These are phyloP conservation scores for Arothron firmamentum DNA, from an alignment of 2,113 vertebrate species.

Conservation along the genomic window DNA sequence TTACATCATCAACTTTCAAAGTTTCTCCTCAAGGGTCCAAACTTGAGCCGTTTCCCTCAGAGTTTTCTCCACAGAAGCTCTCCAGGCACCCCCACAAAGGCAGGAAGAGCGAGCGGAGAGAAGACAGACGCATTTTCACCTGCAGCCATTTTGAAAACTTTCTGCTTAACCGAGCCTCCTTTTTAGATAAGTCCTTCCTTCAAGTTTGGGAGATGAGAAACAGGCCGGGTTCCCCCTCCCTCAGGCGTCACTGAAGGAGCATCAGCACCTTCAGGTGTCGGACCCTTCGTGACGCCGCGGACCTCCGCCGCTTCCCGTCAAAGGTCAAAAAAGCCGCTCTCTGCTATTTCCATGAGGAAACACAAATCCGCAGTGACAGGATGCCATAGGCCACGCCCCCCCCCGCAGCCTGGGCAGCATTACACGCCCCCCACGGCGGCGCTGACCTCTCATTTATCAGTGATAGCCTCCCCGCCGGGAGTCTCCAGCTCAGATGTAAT, in stretches of 20 bases:
- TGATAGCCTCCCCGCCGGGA: constrained; percentile 31
- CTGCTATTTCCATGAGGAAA: not conserved
- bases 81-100: not conserved
- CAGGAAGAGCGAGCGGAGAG: not conserved
- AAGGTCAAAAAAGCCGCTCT: not conserved
- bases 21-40: not conserved
- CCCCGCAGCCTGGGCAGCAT: not conserved
- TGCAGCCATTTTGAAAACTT: constrained; percentile 33
- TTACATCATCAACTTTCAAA: constrained; percentile 18
- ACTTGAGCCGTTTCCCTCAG: constrained; percentile 10
- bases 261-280: constrained; percentile 11
- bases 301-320: not conserved
- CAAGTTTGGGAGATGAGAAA: constrained; percentile 5
- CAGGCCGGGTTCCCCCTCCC: not conserved
- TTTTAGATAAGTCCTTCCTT: constrained; percentile 1
- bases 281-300: constrained; percentile 4
- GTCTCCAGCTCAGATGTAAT: constrained; percentile 21
- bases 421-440: not conserved
- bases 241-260: not conserved
- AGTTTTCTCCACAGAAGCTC: constrained; percentile 12
- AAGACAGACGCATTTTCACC: constrained; percentile 11
- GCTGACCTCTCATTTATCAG: constrained; percentile 45
- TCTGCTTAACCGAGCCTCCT: constrained; percentile 12
- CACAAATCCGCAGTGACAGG: constrained; percentile 19
- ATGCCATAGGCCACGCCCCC: not conserved